Conservation (phyloP, 1,140 invertebrate species). For the Drosophila sucinea region DNA sequence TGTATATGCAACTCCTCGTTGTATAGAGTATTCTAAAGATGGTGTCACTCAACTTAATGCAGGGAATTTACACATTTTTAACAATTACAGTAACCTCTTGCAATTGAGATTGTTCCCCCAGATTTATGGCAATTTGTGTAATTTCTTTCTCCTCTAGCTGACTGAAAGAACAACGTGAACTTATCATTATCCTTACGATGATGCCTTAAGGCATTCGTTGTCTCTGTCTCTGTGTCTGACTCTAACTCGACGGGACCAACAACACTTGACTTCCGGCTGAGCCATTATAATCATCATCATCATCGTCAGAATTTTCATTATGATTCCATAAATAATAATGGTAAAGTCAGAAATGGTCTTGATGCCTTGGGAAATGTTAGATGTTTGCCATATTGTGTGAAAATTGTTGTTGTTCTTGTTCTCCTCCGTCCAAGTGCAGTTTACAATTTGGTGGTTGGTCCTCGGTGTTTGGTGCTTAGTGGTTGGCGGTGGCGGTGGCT, state of each 20-base stretch:
- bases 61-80: background rate
- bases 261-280: slow-evolving; percentile 67
- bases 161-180: background rate
- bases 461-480: background rate
- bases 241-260: slow-evolving; percentile 17
- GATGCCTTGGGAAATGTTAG: background rate
- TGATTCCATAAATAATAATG: slow-evolving; percentile 4
- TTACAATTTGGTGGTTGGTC: slow-evolving; percentile 22
- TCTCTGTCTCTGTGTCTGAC: slow-evolving; percentile 6
- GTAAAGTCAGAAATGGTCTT: background rate
- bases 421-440: slow-evolving; percentile 20
- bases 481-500: slow-evolving; percentile 23
- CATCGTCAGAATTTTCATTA: background rate
- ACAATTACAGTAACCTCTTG: background rate
- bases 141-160: background rate
- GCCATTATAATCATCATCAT: slow-evolving; percentile 9
- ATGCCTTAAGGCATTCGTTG: background rate
- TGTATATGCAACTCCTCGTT: no score
- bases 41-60: background rate
- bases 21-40: no score
- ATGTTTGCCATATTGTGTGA: slow-evolving; percentile 50
- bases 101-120: background rate
- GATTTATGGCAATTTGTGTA: background rate
- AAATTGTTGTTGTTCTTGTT: slow-evolving; percentile 42
- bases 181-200: background rate